Evolutionary conservation across 2,113 vertebrate species (phyloP).

Genomic region (Odontophorus gujanensis): DNA sequence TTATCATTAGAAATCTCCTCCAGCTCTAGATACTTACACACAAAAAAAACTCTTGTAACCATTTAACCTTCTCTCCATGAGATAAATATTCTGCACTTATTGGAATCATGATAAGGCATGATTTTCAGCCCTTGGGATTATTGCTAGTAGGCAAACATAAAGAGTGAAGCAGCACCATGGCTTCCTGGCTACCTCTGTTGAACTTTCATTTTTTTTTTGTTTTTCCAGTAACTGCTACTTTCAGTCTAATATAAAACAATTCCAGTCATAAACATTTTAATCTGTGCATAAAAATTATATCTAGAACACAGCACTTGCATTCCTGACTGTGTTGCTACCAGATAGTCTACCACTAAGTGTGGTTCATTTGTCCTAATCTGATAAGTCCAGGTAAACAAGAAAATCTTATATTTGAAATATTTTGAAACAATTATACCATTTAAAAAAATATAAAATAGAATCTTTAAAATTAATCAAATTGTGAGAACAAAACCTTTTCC

Average conservation of each 20-base stretch:
- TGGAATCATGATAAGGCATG: background rate
- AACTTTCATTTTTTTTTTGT: background rate
- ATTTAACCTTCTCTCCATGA: background rate
- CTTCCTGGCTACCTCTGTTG: background rate
- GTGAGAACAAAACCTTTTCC: background rate
- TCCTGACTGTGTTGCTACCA: background rate
- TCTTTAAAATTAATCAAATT: background rate
- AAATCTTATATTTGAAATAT: background rate
- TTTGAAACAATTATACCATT: background rate
- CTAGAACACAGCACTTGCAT: background rate
- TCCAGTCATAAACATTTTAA: background rate
- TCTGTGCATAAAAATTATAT: background rate
- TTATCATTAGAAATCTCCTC: background rate
- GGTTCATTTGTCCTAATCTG: background rate
- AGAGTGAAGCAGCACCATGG: background rate
- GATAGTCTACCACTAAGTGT: background rate
- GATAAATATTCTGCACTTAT: background rate
- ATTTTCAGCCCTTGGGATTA: background rate
- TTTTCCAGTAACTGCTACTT: background rate
- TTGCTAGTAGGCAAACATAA: background rate
- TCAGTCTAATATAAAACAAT: background rate
- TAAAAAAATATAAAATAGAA: background rate
- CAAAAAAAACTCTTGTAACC: background rate
- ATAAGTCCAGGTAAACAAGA: background rate
- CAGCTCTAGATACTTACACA: background rate